These are phyloP conservation scores for Plumapathes pennacea DNA, from an alignment of 92 coral and sea anemone genomes.

Conservation along the genomic window DNA sequence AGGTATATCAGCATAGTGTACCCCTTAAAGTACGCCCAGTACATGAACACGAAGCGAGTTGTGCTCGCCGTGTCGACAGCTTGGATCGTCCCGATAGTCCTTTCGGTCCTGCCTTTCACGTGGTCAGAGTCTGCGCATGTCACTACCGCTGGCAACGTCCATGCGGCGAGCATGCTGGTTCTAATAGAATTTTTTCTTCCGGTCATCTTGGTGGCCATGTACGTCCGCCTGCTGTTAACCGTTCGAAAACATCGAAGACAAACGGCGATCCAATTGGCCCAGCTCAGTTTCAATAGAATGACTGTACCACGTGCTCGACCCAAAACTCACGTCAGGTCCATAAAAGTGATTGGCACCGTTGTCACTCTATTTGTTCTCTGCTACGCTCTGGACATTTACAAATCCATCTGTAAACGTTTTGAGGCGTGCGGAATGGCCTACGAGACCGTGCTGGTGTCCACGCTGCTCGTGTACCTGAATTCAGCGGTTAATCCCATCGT, in stretches of 20 bases:
- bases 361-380: slow-evolving; percentile 17
- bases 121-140: slow-evolving; percentile 10
- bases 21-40: slow-evolving; percentile 26
- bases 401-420: slow-evolving; percentile 9
- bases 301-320: not conserved
- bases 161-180: slow-evolving; percentile 11
- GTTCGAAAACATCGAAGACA: slow-evolving; percentile 33
- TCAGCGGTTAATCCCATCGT: slow-evolving; percentile 26
- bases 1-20: slow-evolving; percentile 43
- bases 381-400: slow-evolving; percentile 17
- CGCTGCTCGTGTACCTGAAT: slow-evolving; percentile 9
- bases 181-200: slow-evolving; percentile 32
- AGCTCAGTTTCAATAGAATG: slow-evolving; percentile 31
- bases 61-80: slow-evolving; percentile 5
- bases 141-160: slow-evolving; percentile 13
- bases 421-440: slow-evolving; percentile 7
- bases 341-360: slow-evolving; percentile 18
- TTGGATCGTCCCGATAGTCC: slow-evolving; percentile 20
- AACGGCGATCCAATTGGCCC: slow-evolving; percentile 27
- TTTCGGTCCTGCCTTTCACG: slow-evolving; percentile 10
- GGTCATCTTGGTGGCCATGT: slow-evolving; percentile 14
- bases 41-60: slow-evolving; percentile 23
- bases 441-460: slow-evolving; percentile 4
- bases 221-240: slow-evolving; percentile 32
- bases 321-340: slow-evolving; percentile 1